These are phyloP conservation scores for Neodiprion fabricii DNA, from an alignment of 1,140 invertebrate species.

Conservation along the genomic window DNA sequence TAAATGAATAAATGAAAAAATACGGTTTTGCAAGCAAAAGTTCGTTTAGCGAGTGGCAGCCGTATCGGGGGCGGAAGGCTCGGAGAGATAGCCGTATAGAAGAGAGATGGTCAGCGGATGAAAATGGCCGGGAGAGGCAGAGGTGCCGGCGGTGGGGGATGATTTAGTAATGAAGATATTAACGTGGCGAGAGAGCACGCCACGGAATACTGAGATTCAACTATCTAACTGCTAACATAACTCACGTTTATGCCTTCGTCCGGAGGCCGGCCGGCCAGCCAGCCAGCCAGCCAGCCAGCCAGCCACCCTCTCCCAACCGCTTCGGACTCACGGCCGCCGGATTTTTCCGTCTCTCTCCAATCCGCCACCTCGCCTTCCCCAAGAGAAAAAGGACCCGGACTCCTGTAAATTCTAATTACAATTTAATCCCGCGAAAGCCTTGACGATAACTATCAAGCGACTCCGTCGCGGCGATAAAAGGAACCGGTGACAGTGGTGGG, in stretches of 20 bases:
- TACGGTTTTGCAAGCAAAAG: neutral
- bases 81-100: slow-evolving; percentile 30
- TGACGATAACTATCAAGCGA: too few relatives aligned
- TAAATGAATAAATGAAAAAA: slow-evolving; percentile 12
- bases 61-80: slow-evolving; percentile 13
- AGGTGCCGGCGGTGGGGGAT: slow-evolving; percentile 36
- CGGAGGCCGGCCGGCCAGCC: too few relatives aligned
- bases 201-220: slow-evolving; percentile 61
- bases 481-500: too few relatives aligned
- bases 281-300: too few relatives aligned
- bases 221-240: slow-evolving; percentile 61
- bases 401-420: too few relatives aligned
- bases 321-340: too few relatives aligned
- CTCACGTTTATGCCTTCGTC: slow-evolving; percentile 56
- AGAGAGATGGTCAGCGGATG: slow-evolving; percentile 38
- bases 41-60: neutral
- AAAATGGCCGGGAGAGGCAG: slow-evolving; percentile 27
- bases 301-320: slow-evolving; percentile 30
- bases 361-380: too few relatives aligned
- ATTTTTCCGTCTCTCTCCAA: too few relatives aligned
- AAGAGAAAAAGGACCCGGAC: too few relatives aligned
- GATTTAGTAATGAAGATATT: slow-evolving; percentile 63
- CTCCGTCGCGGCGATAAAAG: too few relatives aligned
- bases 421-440: too few relatives aligned
- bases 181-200: slow-evolving; percentile 54